These are phyloP conservation scores for Antennarius striatus DNA, from an alignment of 2,113 vertebrate species.

Conservation along the genomic window DNA sequence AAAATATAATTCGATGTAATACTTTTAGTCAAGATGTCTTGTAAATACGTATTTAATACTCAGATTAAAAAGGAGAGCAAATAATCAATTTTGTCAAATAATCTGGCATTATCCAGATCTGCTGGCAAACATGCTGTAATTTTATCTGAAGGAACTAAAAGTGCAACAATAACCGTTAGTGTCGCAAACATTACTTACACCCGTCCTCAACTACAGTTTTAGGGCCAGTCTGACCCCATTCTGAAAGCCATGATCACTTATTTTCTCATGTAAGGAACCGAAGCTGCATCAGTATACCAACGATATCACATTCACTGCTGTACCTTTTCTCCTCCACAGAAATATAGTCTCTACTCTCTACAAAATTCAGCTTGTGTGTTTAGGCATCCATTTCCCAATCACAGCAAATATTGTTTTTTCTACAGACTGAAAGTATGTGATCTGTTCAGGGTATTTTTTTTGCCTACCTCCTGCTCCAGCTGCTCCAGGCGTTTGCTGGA, in stretches of 20 bases:
- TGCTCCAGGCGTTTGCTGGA: constrained; percentile 96
- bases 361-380: background rate
- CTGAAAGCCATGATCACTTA: constrained; percentile 33
- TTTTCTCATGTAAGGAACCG: constrained; percentile 7
- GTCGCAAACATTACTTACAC: background rate
- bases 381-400: background rate
- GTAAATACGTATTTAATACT: constrained; percentile 27
- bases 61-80: constrained; percentile 5
- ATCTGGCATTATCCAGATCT: constrained; percentile 46
- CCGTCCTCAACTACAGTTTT: background rate
- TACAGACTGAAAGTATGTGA: background rate
- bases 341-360: background rate
- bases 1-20: constrained; percentile 26
- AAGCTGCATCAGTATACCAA: constrained; percentile 10
- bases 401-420: background rate
- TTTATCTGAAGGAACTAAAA: constrained; percentile 15
- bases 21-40: constrained; percentile 7
- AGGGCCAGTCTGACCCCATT: constrained; percentile 31
- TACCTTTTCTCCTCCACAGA: background rate
- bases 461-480: constrained; percentile 86
- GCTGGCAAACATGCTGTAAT: background rate
- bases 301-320: background rate
- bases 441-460: background rate
- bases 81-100: constrained; percentile 29
- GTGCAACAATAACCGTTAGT: background rate